Conservation (phyloP, 2,113 vertebrate genomes). For the Ptychochromis oligacanthus region DNA sequence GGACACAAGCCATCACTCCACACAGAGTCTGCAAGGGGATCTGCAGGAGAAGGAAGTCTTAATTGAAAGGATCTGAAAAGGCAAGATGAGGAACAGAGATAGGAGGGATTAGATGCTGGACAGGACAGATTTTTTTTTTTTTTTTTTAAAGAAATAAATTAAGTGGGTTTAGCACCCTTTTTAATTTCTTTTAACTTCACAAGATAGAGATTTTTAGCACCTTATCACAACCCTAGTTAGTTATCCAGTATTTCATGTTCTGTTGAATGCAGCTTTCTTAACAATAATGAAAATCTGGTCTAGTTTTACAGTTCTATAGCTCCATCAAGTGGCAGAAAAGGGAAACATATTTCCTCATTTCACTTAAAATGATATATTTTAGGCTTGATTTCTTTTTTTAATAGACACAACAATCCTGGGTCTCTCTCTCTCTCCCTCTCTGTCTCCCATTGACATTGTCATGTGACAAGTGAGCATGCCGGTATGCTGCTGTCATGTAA, state of each 20-base stretch:
- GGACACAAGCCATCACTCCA: constrained; percentile 63
- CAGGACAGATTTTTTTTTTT: too few relatives aligned
- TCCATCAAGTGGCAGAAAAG: constrained; percentile 48
- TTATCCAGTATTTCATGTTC: too few relatives aligned
- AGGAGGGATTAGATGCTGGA: neutral
- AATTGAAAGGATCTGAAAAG: constrained; percentile 70
- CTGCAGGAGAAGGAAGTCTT: constrained; percentile 67
- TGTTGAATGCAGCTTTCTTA: neutral
- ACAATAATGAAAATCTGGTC: neutral
- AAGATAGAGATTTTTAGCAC: too few relatives aligned
- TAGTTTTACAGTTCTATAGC: constrained; percentile 1
- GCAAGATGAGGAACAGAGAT: constrained; percentile 40
- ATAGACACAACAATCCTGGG: neutral
- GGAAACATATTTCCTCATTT: neutral
- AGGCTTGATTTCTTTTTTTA: neutral
- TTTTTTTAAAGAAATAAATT: too few relatives aligned
- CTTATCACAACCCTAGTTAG: too few relatives aligned
- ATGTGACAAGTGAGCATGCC: neutral
- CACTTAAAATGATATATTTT: neutral
- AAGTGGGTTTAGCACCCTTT: too few relatives aligned
- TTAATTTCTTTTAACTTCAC: too few relatives aligned
- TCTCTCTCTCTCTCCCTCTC: neutral
- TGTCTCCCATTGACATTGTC: neutral
- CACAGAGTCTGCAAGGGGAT: constrained; percentile 66
- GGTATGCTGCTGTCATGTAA: neutral